A percentile compares a stretch with the other conserved stretches of the same genome.
Evolutionary conservation across 2,888 invertebrate genomes (phyloP).

Genomic region (Euclidia mi): DNA sequence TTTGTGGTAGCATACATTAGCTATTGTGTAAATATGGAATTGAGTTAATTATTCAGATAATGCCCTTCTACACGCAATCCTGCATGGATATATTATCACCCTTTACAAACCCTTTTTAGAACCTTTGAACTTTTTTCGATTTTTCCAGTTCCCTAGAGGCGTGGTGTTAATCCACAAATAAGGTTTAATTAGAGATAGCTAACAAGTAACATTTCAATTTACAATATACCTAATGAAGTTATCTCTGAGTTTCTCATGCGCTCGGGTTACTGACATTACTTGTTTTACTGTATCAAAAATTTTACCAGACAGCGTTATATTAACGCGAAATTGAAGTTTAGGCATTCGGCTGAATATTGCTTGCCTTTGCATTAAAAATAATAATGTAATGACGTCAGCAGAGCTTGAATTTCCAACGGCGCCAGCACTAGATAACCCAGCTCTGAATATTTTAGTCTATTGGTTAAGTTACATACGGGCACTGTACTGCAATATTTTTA

Average conservation of each 20-base stretch:
- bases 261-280: conserved; percentile 25
- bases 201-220: conserved; percentile 56
- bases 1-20: not conserved
- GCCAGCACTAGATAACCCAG: conserved; percentile 29
- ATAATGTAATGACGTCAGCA: not conserved
- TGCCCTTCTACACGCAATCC: not conserved
- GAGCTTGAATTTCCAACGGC: not conserved
- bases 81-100: too few species aligned
- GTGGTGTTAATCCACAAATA: conserved; percentile 36
- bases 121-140: conserved; percentile 12
- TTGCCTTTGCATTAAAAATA: not conserved
- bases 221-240: conserved; percentile 58
- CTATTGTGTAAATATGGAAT: conserved; percentile 2
- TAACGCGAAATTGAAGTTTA: not conserved
- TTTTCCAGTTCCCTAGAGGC: conserved; percentile 23
- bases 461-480: conserved; percentile 35
- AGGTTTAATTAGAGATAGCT: conserved; percentile 51
- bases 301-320: conserved; percentile 19
- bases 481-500: conserved; percentile 31
- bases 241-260: conserved; percentile 40
- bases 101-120: not conserved
- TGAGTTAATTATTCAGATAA: not conserved
- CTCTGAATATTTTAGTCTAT: conserved; percentile 43
- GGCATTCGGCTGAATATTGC: not conserved
- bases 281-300: conserved; percentile 37